These are phyloP conservation scores for Archivesica marissinica DNA, from an alignment of 1,140 invertebrate species.

Conservation along the genomic window DNA sequence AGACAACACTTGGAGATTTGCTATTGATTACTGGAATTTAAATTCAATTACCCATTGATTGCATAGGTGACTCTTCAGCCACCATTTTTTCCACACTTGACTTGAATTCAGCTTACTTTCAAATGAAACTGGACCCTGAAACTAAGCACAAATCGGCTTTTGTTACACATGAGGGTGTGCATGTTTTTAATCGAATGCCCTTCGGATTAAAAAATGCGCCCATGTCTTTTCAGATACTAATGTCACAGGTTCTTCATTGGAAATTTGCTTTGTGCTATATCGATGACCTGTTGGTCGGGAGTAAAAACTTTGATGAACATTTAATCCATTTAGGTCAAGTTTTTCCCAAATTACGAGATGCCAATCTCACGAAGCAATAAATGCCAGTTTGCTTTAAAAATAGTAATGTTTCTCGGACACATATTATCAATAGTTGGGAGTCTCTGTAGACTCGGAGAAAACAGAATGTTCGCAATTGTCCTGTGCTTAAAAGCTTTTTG, in stretches of 20 bases:
- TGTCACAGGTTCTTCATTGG: constrained; percentile 50
- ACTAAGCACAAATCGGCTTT: constrained; percentile 65
- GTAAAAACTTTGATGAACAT: constrained; percentile 62
- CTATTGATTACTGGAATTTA: constrained; percentile 66
- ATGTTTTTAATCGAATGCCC: constrained; percentile 55
- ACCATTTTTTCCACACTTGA: constrained; percentile 58
- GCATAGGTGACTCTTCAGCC: constrained; percentile 22
- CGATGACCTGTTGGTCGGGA: constrained; percentile 64
- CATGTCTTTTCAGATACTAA: constrained; percentile 61
- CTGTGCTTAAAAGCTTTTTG: constrained; percentile 82
- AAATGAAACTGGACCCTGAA: constrained; percentile 59
- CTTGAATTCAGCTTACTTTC: constrained; percentile 58
- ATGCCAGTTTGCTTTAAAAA: constrained; percentile 62
- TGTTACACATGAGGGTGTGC: constrained; percentile 62
- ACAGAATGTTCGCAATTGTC: constrained; percentile 58
- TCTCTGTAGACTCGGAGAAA: constrained; percentile 70
- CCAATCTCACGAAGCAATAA: constrained; percentile 66
- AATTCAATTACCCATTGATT: constrained; percentile 61
- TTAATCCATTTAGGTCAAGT: constrained; percentile 57
- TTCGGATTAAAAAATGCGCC: constrained; percentile 61
- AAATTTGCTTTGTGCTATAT: constrained; percentile 64
- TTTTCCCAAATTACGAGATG: constrained; percentile 49
- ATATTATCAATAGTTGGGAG: constrained; percentile 57
- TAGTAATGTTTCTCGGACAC: constrained; percentile 68
- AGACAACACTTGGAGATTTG: constrained; percentile 62